phyloP scores from a whole-genome alignment of 2,888 invertebrate species.

The Kuschelorhynchus macadamiae region DNA sequence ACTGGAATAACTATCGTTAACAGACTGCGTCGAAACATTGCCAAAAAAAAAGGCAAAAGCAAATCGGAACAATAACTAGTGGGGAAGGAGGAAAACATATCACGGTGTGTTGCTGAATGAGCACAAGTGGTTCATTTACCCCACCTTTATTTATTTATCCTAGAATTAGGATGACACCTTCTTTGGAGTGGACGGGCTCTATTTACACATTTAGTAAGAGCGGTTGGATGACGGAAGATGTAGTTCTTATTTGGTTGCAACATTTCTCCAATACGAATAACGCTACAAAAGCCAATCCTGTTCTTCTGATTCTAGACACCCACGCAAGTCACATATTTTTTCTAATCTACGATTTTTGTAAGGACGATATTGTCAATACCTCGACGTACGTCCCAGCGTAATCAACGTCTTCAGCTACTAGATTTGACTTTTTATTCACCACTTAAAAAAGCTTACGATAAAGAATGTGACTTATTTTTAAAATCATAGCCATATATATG shows the following conservation, averaged over 20 bases:
- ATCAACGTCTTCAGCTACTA: constrained; percentile 27
- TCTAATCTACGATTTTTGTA: constrained; percentile 23
- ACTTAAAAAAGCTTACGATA: constrained; percentile 38
- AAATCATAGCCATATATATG: no score
- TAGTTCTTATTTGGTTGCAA: neutral
- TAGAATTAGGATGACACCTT: constrained; percentile 12
- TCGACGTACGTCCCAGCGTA: constrained; percentile 22
- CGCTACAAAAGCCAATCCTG: constrained; percentile 18
- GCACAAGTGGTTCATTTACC: constrained; percentile 2
- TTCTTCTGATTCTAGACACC: constrained; percentile 4
- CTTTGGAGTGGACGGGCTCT: neutral
- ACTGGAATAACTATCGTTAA: constrained; percentile 13
- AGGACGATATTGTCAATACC: no score
- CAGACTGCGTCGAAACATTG: neutral
- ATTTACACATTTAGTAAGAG: no score
- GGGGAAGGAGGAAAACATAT: constrained; percentile 22
- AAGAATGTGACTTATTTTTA: neutral
- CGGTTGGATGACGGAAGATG: no score
- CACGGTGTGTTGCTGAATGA: constrained; percentile 18
- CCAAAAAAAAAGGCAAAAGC: constrained; percentile 1
- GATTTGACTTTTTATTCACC: constrained; percentile 32
- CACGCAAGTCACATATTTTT: constrained; percentile 6
- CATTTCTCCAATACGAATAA: constrained; percentile 10
- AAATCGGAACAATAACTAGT: constrained; percentile 13
- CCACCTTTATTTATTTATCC: constrained; percentile 18